A percentile compares a stretch with the other conserved stretches of the same genome.
These are phyloP conservation scores for Chromoteleia sp. DNA, from an alignment of 2,888 invertebrate genomes.

Conservation along the genomic window DNA sequence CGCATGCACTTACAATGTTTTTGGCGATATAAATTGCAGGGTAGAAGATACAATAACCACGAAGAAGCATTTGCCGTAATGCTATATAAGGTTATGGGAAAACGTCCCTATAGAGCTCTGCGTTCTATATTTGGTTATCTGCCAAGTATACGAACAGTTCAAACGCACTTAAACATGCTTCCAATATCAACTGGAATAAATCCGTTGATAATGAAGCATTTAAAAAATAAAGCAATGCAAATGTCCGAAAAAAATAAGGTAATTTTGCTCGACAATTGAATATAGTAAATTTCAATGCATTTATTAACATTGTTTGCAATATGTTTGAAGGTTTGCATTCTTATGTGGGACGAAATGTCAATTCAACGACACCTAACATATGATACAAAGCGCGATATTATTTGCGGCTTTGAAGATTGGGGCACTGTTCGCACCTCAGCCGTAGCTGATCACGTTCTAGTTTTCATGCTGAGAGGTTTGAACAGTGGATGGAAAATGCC, in stretches of 20 bases:
- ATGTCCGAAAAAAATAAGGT: constrained; percentile 10
- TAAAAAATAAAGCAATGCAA: background rate
- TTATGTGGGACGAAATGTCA: constrained; percentile 6
- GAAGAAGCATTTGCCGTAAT: no score
- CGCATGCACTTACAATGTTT: no score
- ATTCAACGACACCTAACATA: background rate
- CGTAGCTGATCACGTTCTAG: constrained; percentile 10
- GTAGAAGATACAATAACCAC: no score
- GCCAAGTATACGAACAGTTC: constrained; percentile 20
- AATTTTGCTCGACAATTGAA: background rate
- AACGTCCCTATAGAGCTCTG: no score
- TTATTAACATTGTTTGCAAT: background rate
- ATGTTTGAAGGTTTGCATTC: constrained; percentile 5
- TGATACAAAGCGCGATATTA: background rate
- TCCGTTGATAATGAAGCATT: constrained; percentile 13
- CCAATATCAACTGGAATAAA: constrained; percentile 4
- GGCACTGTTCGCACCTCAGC: background rate
- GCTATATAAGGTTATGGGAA: no score
- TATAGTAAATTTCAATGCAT: background rate
- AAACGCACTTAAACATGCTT: background rate
- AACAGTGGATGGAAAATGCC: constrained; percentile 14
- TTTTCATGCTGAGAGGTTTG: constrained; percentile 18
- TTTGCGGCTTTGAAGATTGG: constrained; percentile 18
- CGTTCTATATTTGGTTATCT: constrained; percentile 10
- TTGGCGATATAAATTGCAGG: no score